These are phyloP conservation scores for Watsonalla cultraria DNA, from an alignment of 2,888 invertebrate species.

Conservation along the genomic window DNA sequence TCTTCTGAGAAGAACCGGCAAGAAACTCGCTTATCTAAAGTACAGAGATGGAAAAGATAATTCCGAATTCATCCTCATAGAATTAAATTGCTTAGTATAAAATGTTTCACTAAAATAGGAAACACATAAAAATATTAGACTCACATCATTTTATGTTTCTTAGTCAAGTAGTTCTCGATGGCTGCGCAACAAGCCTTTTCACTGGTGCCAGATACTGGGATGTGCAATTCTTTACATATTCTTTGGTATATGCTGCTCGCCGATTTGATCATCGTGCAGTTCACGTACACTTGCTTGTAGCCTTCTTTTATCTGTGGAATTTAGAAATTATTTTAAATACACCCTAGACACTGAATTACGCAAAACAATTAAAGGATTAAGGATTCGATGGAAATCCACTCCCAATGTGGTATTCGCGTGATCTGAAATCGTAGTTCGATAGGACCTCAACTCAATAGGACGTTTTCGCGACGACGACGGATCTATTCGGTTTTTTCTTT, in stretches of 20 bases:
- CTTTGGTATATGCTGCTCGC: conserved; percentile 88
- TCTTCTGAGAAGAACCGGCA: too few relatives aligned
- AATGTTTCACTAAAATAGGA: too few relatives aligned
- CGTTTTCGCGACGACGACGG: too few relatives aligned
- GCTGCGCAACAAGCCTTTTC: conserved; percentile 82
- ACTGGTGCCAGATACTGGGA: conserved; percentile 76
- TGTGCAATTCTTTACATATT: conserved; percentile 84
- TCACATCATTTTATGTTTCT: conserved; percentile 86
- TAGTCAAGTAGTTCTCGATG: conserved; percentile 84
- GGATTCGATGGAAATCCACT: too few relatives aligned
- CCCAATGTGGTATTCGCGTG: too few relatives aligned
- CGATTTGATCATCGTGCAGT: conserved; percentile 94
- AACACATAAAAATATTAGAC: too few relatives aligned
- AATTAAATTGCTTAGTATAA: too few relatives aligned
- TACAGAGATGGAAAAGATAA: not conserved
- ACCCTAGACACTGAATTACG: not conserved
- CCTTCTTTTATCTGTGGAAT: conserved; percentile 65
- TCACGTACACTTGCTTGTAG: conserved; percentile 84
- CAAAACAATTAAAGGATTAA: not conserved
- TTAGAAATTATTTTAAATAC: not conserved
- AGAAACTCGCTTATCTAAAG: too few relatives aligned
- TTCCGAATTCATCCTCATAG: not conserved
- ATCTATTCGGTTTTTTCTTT: too few relatives aligned
- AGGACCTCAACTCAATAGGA: too few relatives aligned
- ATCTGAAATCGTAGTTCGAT: too few relatives aligned